phyloP scores from a whole-genome alignment of 2,888 invertebrate species.

The Erannis defoliaria region DNA sequence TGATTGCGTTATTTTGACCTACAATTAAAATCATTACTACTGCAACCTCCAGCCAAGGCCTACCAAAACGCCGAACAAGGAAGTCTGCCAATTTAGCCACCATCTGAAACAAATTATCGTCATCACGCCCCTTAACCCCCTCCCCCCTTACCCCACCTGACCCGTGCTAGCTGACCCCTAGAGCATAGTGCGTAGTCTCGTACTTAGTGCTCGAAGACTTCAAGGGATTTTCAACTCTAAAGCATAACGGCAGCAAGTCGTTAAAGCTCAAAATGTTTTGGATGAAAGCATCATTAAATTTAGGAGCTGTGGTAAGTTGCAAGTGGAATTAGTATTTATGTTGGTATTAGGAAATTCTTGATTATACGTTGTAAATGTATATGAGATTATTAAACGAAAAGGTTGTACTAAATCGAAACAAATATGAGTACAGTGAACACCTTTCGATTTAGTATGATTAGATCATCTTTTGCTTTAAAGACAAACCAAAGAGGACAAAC shows the following conservation, averaged over 20 bases:
- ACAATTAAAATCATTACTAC: constrained; percentile 15
- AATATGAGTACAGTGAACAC: no score
- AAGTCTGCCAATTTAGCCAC: constrained; percentile 47
- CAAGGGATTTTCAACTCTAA: constrained; percentile 24
- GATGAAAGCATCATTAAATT: constrained; percentile 11
- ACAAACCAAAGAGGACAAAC: no score
- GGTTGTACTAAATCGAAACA: no score
- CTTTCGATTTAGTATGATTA: no score
- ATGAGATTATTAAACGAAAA: not conserved
- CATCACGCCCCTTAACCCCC: constrained; percentile 39
- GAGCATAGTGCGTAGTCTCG: constrained; percentile 42
- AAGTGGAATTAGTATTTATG: constrained; percentile 16
- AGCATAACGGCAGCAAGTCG: constrained; percentile 7
- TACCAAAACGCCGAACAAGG: constrained; percentile 46
- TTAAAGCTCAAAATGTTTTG: constrained; percentile 14
- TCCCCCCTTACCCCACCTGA: constrained; percentile 37
- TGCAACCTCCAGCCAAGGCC: constrained; percentile 34
- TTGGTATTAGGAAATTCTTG: constrained; percentile 2
- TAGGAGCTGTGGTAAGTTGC: constrained; percentile 10
- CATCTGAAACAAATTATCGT: constrained; percentile 50
- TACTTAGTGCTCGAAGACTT: constrained; percentile 14
- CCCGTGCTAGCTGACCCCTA: constrained; percentile 38
- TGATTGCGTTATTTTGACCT: not conserved
- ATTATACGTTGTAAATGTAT: not conserved
- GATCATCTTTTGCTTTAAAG: no score